Conservation (phyloP, 2,113 vertebrate genomes). For the Colossoma macropomum region DNA sequence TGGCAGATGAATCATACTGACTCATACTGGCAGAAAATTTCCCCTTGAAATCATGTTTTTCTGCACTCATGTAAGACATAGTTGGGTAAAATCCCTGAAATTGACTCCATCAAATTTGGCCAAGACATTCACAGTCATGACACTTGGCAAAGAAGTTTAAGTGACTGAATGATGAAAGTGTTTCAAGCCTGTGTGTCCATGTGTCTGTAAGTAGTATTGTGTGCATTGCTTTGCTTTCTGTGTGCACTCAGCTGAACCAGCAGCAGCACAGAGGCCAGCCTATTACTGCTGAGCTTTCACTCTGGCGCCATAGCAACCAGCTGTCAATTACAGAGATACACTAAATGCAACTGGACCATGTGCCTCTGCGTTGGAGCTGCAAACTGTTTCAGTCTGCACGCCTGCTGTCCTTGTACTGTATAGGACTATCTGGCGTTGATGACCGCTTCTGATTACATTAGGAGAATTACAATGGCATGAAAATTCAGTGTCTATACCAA, state of each 20-base stretch:
- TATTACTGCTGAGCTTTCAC: constrained; percentile 35
- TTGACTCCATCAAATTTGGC: not conserved
- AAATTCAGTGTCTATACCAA: not conserved
- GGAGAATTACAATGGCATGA: not conserved
- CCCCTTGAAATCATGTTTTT: not conserved
- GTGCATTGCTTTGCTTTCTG: not conserved
- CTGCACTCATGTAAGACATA: not conserved
- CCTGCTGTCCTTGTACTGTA: not conserved
- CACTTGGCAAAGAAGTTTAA: not conserved
- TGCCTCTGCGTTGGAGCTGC: constrained; percentile 8
- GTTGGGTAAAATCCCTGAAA: not conserved
- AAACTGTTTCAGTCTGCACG: not conserved
- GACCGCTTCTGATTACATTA: not conserved
- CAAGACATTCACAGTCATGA: no score
- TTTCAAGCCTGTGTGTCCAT: not conserved
- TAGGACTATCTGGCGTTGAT: not conserved
- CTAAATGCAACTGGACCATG: not conserved
- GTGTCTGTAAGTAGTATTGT: not conserved
- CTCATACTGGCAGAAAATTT: not conserved
- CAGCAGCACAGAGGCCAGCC: constrained; percentile 36
- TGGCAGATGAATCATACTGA: constrained; percentile 5
- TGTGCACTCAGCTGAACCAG: constrained; percentile 36
- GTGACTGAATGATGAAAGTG: not conserved
- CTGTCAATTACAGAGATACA: constrained; percentile 42
- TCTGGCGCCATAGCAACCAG: constrained; percentile 18